phyloP scores from a whole-genome alignment of 35 echinoderm and acorn worm species.

The Apostichopus californicus region DNA sequence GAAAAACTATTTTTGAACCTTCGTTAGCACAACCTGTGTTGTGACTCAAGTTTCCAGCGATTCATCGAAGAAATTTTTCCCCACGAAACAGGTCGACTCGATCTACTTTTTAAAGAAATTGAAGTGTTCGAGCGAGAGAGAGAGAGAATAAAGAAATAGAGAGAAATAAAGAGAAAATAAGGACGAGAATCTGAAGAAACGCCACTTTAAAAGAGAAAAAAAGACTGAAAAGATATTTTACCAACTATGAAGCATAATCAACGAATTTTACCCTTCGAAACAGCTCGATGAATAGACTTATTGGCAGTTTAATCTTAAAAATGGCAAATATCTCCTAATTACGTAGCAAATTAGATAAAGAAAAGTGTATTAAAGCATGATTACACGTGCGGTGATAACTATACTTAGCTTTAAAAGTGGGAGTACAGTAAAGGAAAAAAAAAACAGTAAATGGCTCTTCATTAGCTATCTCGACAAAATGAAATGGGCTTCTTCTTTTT shows the following conservation, averaged over 20 bases:
- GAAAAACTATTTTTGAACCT: too few species aligned
- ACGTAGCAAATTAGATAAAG: constrained; percentile 37
- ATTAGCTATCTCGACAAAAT: constrained; percentile 36
- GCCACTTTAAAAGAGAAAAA: background rate
- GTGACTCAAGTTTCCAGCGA: too few species aligned
- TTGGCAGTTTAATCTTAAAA: constrained; percentile 54
- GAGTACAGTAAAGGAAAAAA: background rate
- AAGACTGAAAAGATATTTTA: background rate
- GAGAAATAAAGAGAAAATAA: background rate
- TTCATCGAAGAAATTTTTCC: too few species aligned
- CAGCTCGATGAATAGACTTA: constrained; percentile 29
- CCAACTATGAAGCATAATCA: constrained; percentile 26
- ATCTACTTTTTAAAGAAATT: background rate
- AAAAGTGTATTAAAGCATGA: constrained; percentile 16
- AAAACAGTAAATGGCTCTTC: constrained; percentile 41
- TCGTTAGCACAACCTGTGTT: too few species aligned
- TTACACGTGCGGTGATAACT: constrained; percentile 29
- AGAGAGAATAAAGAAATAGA: background rate
- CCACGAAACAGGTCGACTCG: background rate
- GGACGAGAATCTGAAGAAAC: background rate
- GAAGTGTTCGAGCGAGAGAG: background rate
- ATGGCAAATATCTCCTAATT: constrained; percentile 41
- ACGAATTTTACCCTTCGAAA: constrained; percentile 31
- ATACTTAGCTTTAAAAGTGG: background rate
- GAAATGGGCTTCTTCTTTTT: constrained; percentile 16